Evolutionary conservation across 2,888 invertebrate genomes (phyloP).

Genomic region (Spilarctia lutea): DNA sequence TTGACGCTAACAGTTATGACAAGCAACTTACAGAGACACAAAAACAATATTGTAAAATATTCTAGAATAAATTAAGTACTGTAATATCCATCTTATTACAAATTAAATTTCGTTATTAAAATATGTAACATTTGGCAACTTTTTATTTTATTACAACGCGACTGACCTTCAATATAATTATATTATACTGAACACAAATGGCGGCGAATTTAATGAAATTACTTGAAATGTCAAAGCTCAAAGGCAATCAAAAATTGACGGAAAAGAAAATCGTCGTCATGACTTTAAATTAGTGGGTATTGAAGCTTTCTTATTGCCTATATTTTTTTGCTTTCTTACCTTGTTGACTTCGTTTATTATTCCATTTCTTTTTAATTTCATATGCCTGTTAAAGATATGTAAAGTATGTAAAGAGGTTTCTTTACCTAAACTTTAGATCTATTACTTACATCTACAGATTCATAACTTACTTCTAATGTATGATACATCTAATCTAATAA

Average conservation of each 20-base stretch:
- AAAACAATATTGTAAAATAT: no score
- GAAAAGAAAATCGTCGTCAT: constrained; percentile 2
- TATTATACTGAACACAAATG: neutral
- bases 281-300: constrained; percentile 11
- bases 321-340: neutral
- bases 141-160: neutral
- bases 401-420: neutral
- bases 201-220: neutral
- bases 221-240: neutral
- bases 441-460: neutral
- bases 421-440: neutral
- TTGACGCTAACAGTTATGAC: no score
- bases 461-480: no score
- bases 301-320: constrained; percentile 5
- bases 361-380: neutral
- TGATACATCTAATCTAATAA: no score
- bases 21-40: no score
- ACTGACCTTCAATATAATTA: neutral
- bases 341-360: neutral
- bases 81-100: neutral
- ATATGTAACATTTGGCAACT: neutral
- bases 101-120: neutral
- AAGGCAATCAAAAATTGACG: neutral
- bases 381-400: neutral
- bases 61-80: no score